phyloP scores from a whole-genome alignment of 2,888 invertebrate genomes.

The Caenorhabditis plicata region DNA sequence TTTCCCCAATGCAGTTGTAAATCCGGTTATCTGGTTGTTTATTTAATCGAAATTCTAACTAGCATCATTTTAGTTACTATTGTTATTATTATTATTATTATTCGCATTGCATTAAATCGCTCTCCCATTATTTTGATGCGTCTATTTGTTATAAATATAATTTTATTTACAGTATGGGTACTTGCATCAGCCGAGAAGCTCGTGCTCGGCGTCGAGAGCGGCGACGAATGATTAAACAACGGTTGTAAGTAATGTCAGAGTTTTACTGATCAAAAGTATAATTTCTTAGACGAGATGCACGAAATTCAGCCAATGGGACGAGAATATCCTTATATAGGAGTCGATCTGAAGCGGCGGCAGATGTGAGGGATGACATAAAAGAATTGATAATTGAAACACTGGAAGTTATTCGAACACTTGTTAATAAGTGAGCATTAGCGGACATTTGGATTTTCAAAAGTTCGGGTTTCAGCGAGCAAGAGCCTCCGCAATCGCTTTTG shows the following conservation, averaged over 20 bases:
- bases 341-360: slow-evolving; percentile 4
- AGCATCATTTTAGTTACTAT: too few relatives aligned
- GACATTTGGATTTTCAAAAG: background rate
- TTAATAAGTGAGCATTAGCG: slow-evolving; percentile 76
- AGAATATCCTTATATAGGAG: background rate
- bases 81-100: too few relatives aligned
- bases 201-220: slow-evolving; percentile 18
- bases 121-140: too few relatives aligned
- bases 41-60: too few relatives aligned
- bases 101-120: too few relatives aligned
- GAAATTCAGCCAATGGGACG: slow-evolving; percentile 1
- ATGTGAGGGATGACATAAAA: slow-evolving; percentile 65
- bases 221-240: slow-evolving; percentile 4
- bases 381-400: slow-evolving; percentile 80
- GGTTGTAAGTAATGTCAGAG: slow-evolving; percentile 7
- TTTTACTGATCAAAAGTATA: background rate
- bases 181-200: slow-evolving; percentile 76
- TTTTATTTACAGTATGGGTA: slow-evolving; percentile 72
- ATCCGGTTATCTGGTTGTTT: too few relatives aligned
- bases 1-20: too few relatives aligned
- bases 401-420: slow-evolving; percentile 78
- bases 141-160: background rate
- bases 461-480: slow-evolving; percentile 74
- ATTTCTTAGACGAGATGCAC: slow-evolving; percentile 15
- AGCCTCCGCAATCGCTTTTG: slow-evolving; percentile 81